A percentile compares a stretch with the other conserved stretches of the same genome.
phyloP scores from a whole-genome alignment of 1,140 invertebrate genomes.

The Drosophila ananassae region DNA sequence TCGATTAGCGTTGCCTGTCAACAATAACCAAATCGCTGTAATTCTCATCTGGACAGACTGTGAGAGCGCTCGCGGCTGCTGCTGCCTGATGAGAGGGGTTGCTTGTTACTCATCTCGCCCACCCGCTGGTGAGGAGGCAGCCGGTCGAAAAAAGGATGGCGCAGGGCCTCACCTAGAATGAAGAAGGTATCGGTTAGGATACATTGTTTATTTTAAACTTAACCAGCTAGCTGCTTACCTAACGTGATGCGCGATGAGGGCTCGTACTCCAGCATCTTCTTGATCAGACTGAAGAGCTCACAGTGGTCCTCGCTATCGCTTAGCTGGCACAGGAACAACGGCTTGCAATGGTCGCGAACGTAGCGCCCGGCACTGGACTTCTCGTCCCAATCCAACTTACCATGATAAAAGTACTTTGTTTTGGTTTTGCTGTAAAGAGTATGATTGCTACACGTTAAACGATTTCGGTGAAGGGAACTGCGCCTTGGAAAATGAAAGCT shows the following conservation, averaged over 20 bases:
- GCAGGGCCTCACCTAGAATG: conserved; percentile 89
- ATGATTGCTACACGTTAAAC: conserved; percentile 83
- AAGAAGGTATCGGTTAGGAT: neutral
- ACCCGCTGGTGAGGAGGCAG: conserved; percentile 90
- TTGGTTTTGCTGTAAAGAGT: conserved; percentile 92
- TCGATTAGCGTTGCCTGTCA: conserved; percentile 73
- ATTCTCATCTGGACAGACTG: conserved; percentile 84
- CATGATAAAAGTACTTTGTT: conserved; percentile 98
- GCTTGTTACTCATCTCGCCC: conserved; percentile 84
- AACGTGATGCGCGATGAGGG: conserved; percentile 95
- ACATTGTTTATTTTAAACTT: neutral
- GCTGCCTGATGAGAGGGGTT: conserved; percentile 77
- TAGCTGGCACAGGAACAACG: conserved; percentile 96
- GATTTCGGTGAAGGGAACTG: conserved; percentile 80
- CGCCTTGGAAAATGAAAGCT: conserved; percentile 64
- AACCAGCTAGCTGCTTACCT: conserved; percentile 77
- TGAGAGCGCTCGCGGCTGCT: conserved; percentile 84
- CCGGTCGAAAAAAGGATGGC: conserved; percentile 97
- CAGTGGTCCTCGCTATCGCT: conserved; percentile 95
- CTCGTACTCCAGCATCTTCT: conserved; percentile 98
- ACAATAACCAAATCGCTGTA: conserved; percentile 84
- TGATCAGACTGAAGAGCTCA: conserved; percentile 96
- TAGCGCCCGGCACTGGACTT: conserved; percentile 97
- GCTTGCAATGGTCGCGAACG: conserved; percentile 99
- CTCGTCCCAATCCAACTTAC: conserved; percentile 97